phyloP scores from a whole-genome alignment of 2,888 invertebrate genomes.

The Dusona sp. region DNA sequence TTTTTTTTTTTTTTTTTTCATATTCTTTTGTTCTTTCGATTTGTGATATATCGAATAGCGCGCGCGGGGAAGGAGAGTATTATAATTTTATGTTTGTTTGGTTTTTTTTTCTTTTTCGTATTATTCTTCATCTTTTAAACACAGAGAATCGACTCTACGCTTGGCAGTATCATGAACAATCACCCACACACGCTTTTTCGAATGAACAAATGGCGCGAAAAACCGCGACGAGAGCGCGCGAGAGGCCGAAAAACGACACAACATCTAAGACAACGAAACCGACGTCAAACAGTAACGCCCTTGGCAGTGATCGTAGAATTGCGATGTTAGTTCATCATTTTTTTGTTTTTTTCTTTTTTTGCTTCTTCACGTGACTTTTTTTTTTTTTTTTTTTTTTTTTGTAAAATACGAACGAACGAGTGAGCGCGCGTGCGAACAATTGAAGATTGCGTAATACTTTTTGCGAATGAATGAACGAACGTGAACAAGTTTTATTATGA shows the following conservation, averaged over 20 bases:
- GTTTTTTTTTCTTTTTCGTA: conserved; percentile 25
- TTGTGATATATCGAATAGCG: conserved; percentile 46
- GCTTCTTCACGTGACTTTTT: conserved; percentile 33
- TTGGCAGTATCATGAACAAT: conserved; percentile 83
- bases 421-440: conserved; percentile 33
- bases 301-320: conserved; percentile 84
- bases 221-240: conserved; percentile 64
- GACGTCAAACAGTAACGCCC: conserved; percentile 81
- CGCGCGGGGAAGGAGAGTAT: conserved; percentile 57
- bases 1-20: conserved; percentile 28
- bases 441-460: conserved; percentile 44
- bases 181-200: conserved; percentile 71
- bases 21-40: conserved; percentile 46
- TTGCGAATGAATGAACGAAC: conserved; percentile 33
- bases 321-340: conserved; percentile 71
- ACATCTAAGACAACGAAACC: conserved; percentile 77
- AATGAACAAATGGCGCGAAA: conserved; percentile 44
- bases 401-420: conserved; percentile 61
- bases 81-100: conserved; percentile 45
- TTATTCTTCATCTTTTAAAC: conserved; percentile 67
- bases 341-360: conserved; percentile 40
- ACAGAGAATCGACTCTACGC: conserved; percentile 78
- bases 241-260: conserved; percentile 73
- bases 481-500: conserved; percentile 17
- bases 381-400: conserved; percentile 39